Base-by-base conservation (phyloP, 2,797 vertebrate genomes). In the Hirundo rustica region DNA sequence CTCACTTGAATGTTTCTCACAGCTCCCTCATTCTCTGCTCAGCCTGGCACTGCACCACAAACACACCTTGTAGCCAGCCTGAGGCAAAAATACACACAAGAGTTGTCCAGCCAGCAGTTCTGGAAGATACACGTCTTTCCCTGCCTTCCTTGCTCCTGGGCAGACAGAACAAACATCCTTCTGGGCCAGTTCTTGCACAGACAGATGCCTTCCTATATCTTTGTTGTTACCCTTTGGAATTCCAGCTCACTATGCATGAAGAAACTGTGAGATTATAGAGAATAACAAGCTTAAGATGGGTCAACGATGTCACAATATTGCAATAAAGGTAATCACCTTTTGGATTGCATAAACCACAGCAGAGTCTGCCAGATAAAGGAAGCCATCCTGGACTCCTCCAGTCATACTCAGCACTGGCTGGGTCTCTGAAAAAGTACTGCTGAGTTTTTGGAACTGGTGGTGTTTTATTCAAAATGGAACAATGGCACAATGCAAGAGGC, bases 151-250 rank as follows among this genome's bases (percentile, higher is more conserved):
- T 65, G 34, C 66, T 81, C 55, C 70, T 78, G 70, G 38, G 11
- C 36, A 68, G 62, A 25, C 44, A 73, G 30, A 32, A 61, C 65
- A 80, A 93, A 87, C 51, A 53, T 21, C 55, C 70, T 75, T 42
- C 27, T 9, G 48, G 54, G 10, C 21, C 51, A 38, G 45, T n/a
- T 82, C 3, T 45, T 93, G 20, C 61, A 88, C 42, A 78, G 44
- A 23, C 32, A 86, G 36, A 40, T 62, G 45, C 50, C 14, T 95
- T 85, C 44, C 60, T 32, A 4, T 14, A 8, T 79, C 51, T 76
- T 7, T 57, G n/a, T 73, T 64, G 38, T 61, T 91, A 78, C n/a
- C 77, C 86, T 93, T 94, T 67, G 89, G 96, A 93, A 92, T 89
- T 91, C 75, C 78, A 94, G 48, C 48, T 87, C 19, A 4, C 34